Evolutionary conservation across 2,888 invertebrate genomes (phyloP).

Genomic region (Gasteruption jaculator): DNA sequence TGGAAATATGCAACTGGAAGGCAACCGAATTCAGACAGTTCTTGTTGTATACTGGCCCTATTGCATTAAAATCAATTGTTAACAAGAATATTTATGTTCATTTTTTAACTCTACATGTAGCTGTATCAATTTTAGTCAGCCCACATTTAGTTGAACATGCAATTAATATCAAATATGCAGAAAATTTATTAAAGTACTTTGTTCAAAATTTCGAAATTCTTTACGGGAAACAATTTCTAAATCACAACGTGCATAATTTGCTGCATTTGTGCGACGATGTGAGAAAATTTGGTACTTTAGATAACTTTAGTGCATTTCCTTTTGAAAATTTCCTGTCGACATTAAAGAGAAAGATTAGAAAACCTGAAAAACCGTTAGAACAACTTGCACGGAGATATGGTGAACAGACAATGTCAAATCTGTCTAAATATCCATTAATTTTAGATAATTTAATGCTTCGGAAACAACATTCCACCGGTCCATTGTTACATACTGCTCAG

Average conservation of each 20-base stretch:
- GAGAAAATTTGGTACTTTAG: conserved; percentile 28
- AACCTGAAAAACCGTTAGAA: conserved; percentile 16
- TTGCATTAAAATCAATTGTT: conserved; percentile 25
- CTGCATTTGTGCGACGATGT: conserved; percentile 33
- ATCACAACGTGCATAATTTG: conserved; percentile 36
- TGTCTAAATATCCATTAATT: too few species aligned
- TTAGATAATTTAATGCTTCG: too few species aligned
- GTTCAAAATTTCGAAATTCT: conserved; percentile 20
- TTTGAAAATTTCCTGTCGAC: conserved; percentile 34
- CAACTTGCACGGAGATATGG: conserved; percentile 17
- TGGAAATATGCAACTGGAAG: conserved; percentile 32
- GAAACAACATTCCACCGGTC: too few species aligned
- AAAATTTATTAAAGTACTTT: conserved; percentile 25
- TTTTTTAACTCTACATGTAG: conserved; percentile 27
- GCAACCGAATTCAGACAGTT: conserved; percentile 35
- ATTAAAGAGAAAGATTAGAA: conserved; percentile 22
- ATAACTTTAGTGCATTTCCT: conserved; percentile 33
- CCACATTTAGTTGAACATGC: conserved; percentile 4
- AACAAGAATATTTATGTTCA: conserved; percentile 23
- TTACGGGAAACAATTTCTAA: conserved; percentile 24
- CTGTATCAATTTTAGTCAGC: conserved; percentile 26
- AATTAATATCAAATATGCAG: conserved; percentile 21
- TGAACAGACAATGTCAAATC: too few species aligned
- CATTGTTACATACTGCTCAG: too few species aligned
- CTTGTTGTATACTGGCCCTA: conserved; percentile 31